These are phyloP conservation scores for Xestoiulus laeticollis DNA, from an alignment of 2,888 invertebrate species.

Conservation along the genomic window DNA sequence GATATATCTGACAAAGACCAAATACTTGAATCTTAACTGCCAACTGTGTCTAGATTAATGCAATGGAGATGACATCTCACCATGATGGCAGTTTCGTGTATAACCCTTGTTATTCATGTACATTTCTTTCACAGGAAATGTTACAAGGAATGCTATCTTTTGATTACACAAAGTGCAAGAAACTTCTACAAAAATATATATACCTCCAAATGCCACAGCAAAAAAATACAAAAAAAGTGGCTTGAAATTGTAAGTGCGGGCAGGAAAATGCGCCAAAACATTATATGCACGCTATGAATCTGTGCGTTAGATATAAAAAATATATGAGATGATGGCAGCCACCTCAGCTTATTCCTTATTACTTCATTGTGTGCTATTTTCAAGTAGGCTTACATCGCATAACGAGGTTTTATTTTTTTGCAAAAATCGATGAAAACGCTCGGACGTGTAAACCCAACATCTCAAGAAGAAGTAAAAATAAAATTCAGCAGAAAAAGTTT, in stretches of 20 bases:
- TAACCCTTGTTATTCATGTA: neutral
- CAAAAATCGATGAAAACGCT: conserved; percentile 21
- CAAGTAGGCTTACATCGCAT: conserved; percentile 5
- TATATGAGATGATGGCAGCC: conserved; percentile 43
- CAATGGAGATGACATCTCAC: conserved; percentile 9
- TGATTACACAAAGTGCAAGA: conserved; percentile 12
- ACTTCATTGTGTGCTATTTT: conserved; percentile 18
- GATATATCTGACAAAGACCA: conserved; percentile 35
- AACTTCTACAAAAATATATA: neutral
- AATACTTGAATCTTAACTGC: conserved; percentile 41
- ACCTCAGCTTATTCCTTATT: conserved; percentile 39
- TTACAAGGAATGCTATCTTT: neutral
- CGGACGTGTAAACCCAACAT: conserved; percentile 11
- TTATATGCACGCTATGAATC: conserved; percentile 28
- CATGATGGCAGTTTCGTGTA: neutral
- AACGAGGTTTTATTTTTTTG: conserved; percentile 13
- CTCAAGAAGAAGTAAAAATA: neutral
- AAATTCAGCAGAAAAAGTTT: neutral
- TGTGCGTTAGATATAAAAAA: conserved; percentile 21
- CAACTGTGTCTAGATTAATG: conserved; percentile 7
- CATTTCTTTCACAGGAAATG: conserved; percentile 2
- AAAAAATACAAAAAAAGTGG: conserved; percentile 27
- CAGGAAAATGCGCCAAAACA: neutral
- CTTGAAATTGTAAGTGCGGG: neutral
- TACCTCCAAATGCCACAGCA: neutral